Evolutionary conservation across 2,113 vertebrate genomes (phyloP).

Genomic region (Sinosuthora webbiana): DNA sequence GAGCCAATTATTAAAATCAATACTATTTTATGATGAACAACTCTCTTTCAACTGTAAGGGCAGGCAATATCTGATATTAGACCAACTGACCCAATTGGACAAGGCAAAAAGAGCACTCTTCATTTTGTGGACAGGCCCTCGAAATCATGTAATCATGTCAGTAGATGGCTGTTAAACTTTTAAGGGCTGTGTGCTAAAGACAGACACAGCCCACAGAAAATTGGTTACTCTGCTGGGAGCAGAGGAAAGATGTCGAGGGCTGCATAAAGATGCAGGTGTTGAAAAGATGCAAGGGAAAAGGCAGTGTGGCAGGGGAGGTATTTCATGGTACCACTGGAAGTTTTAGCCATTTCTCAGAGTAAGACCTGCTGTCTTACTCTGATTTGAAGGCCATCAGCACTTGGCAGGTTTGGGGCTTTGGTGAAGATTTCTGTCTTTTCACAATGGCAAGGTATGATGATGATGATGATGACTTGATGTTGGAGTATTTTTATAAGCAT

Average conservation of each 20-base stretch:
- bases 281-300: background rate
- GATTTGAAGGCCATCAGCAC: background rate
- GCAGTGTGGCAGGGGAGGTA: background rate
- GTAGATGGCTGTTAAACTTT: background rate
- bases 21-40: background rate
- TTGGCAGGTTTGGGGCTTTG: background rate
- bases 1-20: background rate
- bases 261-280: background rate
- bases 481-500: background rate
- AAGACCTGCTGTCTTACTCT: background rate
- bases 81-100: background rate
- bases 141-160: background rate
- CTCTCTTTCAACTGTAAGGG: background rate
- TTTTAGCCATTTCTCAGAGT: background rate
- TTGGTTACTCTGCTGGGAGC: background rate
- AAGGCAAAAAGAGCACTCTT: background rate
- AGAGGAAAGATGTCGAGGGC: background rate
- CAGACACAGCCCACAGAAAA: background rate
- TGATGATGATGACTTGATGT: background rate
- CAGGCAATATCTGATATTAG: background rate
- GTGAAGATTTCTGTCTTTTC: background rate
- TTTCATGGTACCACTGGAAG: background rate
- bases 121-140: background rate
- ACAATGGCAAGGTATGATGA: background rate
- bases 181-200: background rate